Evolutionary conservation across 2,888 invertebrate species (phyloP).

Genomic region (Cryptus armator): DNA sequence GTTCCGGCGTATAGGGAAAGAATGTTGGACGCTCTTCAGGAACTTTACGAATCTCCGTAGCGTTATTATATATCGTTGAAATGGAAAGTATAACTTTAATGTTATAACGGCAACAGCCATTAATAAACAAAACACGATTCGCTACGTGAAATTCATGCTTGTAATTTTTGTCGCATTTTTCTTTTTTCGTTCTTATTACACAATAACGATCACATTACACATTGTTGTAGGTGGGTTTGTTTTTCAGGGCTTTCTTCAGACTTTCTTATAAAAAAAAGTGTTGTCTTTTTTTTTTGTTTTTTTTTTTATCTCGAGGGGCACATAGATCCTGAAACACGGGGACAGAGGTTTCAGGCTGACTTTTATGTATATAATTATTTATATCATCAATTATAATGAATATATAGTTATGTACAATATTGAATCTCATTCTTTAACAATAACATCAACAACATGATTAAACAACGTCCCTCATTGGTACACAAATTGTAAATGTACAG

Average conservation of each 20-base stretch:
- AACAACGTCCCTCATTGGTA: slow-evolving; percentile 85
- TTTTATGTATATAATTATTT: slow-evolving; percentile 85
- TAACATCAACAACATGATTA: slow-evolving; percentile 92
- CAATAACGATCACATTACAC: slow-evolving; percentile 79
- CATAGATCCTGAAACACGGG: slow-evolving; percentile 65
- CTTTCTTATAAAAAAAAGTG: slow-evolving; percentile 69
- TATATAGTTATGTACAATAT: slow-evolving; percentile 92
- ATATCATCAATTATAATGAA: slow-evolving; percentile 89
- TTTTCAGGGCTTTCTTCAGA: slow-evolving; percentile 55
- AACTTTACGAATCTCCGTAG: slow-evolving; percentile 72
- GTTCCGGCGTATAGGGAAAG: slow-evolving; percentile 74
- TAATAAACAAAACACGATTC: slow-evolving; percentile 43
- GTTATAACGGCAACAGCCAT: not conserved
- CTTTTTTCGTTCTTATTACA: slow-evolving; percentile 72
- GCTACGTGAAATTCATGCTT: slow-evolving; percentile 65
- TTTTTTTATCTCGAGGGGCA: slow-evolving; percentile 48
- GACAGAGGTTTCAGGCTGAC: slow-evolving; percentile 72
- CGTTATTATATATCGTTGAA: not conserved
- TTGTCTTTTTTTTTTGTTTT: slow-evolving; percentile 28
- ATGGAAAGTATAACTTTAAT: not conserved
- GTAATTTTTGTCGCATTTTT: slow-evolving; percentile 60
- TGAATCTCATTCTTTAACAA: slow-evolving; percentile 91
- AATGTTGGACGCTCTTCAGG: slow-evolving; percentile 76
- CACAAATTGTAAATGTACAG: slow-evolving; percentile 85
- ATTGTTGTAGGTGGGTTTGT: slow-evolving; percentile 71